Conservation (phyloP, 1,140 invertebrate species). For the Solenopsis invicta region DNA sequence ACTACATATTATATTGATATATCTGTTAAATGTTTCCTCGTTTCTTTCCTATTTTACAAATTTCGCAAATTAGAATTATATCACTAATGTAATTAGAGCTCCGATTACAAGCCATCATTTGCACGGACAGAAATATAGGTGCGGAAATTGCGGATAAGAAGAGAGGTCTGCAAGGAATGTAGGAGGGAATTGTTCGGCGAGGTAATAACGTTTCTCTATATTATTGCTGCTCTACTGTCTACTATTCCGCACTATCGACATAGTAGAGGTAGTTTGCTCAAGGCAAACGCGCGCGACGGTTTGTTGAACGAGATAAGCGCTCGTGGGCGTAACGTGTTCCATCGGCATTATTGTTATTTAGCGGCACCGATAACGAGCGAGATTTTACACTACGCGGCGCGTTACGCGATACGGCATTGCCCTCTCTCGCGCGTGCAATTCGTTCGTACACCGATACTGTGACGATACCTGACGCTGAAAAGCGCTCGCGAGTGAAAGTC, state of each 20-base stretch:
- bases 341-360: constrained; percentile 66
- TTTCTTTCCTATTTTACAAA: not conserved
- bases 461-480: constrained; percentile 25
- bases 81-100: not conserved
- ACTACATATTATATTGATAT: not conserved
- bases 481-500: constrained; percentile 43
- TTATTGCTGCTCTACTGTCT: constrained; percentile 4
- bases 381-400: constrained; percentile 50
- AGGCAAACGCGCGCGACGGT: constrained; percentile 50
- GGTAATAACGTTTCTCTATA: constrained; percentile 23
- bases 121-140: not conserved
- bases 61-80: not conserved
- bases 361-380: constrained; percentile 70
- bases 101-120: not conserved
- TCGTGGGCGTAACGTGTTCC: constrained; percentile 57
- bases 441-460: not conserved
- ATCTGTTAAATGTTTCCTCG: not conserved
- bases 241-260: constrained; percentile 11
- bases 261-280: constrained; percentile 34
- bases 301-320: constrained; percentile 71
- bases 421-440: constrained; percentile 22
- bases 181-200: not conserved
- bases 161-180: not conserved
- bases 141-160: not conserved
- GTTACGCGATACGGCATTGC: constrained; percentile 25